A percentile compares a stretch with the other conserved stretches of the same genome.
Conservation (phyloP, 2,113 vertebrate species). For the Halichoeres trimaculatus region DNA sequence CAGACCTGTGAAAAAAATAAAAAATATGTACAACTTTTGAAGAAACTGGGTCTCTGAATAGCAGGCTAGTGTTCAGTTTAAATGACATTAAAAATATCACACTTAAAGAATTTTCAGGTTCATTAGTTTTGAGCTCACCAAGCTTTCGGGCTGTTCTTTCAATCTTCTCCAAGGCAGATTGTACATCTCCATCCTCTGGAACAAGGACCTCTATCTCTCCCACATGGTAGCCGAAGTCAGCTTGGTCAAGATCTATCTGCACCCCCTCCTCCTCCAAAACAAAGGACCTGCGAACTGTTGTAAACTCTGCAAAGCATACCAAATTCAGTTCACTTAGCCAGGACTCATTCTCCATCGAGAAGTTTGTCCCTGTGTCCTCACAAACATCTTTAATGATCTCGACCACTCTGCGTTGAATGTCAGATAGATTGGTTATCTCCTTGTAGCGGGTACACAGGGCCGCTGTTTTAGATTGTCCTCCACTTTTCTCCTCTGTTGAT, state of each 20-base stretch:
- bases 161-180: slow-evolving; percentile 77
- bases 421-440: slow-evolving; percentile 78
- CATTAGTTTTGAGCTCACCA: slow-evolving; percentile 62
- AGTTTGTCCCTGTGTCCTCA: slow-evolving; percentile 6
- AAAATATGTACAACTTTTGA: neutral
- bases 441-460: slow-evolving; percentile 78
- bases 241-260: slow-evolving; percentile 81
- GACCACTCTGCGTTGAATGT: slow-evolving; percentile 76
- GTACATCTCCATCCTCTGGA: slow-evolving; percentile 75
- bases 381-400: slow-evolving; percentile 56
- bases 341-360: slow-evolving; percentile 42
- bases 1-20: slow-evolving; percentile 71
- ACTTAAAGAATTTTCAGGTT: neutral
- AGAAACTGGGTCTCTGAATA: neutral
- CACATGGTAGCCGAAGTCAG: slow-evolving; percentile 84
- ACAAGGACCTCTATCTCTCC: slow-evolving; percentile 85
- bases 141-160: slow-evolving; percentile 72
- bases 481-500: neutral
- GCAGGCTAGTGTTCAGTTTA: neutral
- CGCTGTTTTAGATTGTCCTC: slow-evolving; percentile 28
- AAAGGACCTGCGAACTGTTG: slow-evolving; percentile 78
- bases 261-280: slow-evolving; percentile 68
- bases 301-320: slow-evolving; percentile 81
- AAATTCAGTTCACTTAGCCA: slow-evolving; percentile 76
- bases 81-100: slow-evolving; percentile 1